These are phyloP conservation scores for Euthynnus affinis DNA, from an alignment of 2,797 vertebrate genomes.

Conservation along the genomic window DNA sequence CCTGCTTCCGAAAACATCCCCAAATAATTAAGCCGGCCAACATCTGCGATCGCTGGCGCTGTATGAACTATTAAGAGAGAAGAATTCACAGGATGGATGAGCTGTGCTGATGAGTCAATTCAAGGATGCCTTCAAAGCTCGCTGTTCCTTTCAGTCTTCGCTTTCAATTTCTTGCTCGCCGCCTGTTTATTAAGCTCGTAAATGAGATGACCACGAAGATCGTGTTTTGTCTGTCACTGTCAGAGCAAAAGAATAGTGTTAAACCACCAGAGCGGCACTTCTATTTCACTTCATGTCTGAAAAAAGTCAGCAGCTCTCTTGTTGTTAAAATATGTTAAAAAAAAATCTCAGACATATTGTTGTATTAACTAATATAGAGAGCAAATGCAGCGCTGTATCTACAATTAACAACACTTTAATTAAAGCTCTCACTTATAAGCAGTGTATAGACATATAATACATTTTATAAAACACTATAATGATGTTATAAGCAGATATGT, in stretches of 20 bases:
- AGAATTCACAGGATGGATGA: neutral
- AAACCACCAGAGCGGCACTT: neutral
- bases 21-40: conserved; percentile 28
- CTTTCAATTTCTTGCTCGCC: neutral
- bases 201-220: conserved; percentile 16
- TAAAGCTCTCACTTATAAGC: no score
- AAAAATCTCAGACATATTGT: no score
- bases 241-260: neutral
- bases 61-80: neutral
- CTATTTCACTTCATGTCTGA: neutral
- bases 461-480: no score
- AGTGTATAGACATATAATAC: no score
- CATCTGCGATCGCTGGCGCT: conserved; percentile 9
- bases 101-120: conserved; percentile 9
- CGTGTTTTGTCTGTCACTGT: neutral
- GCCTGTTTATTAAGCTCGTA: conserved; percentile 11
- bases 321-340: neutral
- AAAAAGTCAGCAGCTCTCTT: neutral
- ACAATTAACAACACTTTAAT: no score
- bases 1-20: conserved; percentile 34
- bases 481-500: no score
- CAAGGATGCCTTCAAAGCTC: conserved; percentile 13
- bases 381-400: neutral
- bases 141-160: neutral
- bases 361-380: neutral